Evolutionary conservation across 2,113 vertebrate genomes (phyloP).

Genomic region (Rhadina sibilatrix): DNA sequence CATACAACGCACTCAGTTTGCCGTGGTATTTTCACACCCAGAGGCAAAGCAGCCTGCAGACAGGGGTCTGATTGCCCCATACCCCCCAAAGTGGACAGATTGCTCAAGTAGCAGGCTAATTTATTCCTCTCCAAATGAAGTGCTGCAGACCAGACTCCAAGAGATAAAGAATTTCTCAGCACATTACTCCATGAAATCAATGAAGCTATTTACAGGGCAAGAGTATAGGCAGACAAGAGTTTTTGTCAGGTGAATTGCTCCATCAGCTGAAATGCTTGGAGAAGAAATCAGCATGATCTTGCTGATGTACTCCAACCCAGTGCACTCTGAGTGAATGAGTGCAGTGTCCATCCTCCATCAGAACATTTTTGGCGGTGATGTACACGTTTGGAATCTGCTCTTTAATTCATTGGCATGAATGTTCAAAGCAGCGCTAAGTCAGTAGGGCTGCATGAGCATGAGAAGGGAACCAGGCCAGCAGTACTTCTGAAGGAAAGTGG

Average conservation of each 20-base stretch:
- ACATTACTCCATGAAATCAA: neutral
- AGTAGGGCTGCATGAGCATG: neutral
- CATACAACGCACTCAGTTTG: neutral
- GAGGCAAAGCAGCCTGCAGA: neutral
- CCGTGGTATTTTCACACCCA: neutral
- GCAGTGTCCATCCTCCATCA: neutral
- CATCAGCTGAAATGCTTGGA: neutral
- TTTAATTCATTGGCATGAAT: neutral
- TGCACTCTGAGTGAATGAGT: neutral
- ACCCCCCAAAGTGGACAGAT: neutral
- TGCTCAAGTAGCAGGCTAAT: neutral
- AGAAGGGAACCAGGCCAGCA: neutral
- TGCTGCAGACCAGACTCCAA: neutral
- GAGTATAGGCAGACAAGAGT: neutral
- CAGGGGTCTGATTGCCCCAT: neutral
- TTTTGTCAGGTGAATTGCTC: neutral
- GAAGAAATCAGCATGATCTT: neutral
- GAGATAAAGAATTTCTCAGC: neutral
- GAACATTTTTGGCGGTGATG: rapidly evolving
- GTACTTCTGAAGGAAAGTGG: neutral
- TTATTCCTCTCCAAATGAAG: neutral
- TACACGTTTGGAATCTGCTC: neutral
- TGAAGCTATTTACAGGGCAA: neutral
- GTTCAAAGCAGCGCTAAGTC: neutral
- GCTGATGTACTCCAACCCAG: neutral